phyloP scores from a whole-genome alignment of 2,113 vertebrate species.

The Atherinomorus stipes region DNA sequence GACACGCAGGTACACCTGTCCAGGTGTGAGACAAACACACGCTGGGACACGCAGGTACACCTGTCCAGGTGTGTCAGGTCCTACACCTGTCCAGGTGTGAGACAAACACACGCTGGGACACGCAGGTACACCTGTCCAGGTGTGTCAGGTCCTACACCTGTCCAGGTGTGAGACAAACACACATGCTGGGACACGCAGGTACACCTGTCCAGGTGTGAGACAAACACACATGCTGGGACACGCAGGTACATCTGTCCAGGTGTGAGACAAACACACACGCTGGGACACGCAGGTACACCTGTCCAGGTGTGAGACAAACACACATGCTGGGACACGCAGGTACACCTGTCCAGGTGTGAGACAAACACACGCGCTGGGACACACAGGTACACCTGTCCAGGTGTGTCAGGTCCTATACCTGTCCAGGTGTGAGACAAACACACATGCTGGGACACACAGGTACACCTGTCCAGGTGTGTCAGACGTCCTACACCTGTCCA shows the following conservation, averaged over 20 bases:
- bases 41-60: neutral
- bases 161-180: conserved; percentile 14
- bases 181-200: neutral
- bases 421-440: neutral
- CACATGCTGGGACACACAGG: neutral
- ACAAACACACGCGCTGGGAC: conserved; percentile 2
- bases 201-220: neutral
- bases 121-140: too few relatives aligned
- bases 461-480: too few relatives aligned
- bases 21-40: neutral
- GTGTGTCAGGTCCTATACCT: too few relatives aligned
- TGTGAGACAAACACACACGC: neutral
- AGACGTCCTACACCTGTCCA: too few relatives aligned
- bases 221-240: conserved; percentile 3
- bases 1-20: neutral
- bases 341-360: too few relatives aligned
- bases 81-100: too few relatives aligned
- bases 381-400: neutral
- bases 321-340: neutral
- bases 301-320: neutral
- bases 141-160: too few relatives aligned
- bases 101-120: too few relatives aligned
- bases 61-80: too few relatives aligned
- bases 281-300: neutral
- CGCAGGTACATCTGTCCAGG: too few relatives aligned